Conservation (phyloP, 2,888 invertebrate genomes). For the Drosophila mayaguana region DNA sequence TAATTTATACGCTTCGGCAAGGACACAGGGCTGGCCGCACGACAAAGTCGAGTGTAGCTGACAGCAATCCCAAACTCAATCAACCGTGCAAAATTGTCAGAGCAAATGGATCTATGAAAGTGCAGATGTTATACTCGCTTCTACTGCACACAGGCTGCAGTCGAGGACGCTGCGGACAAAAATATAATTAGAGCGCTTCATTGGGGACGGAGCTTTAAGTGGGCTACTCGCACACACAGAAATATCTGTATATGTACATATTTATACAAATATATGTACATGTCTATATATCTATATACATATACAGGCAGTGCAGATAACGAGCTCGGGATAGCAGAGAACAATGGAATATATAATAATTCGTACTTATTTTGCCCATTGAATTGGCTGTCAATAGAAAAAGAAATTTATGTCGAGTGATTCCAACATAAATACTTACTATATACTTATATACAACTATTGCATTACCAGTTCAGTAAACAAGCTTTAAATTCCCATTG, state of each 20-base stretch:
- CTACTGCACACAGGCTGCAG: slow-evolving; percentile 1
- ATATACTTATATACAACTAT: not conserved
- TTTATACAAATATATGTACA: not conserved
- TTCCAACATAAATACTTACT: not conserved
- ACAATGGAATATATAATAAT: slow-evolving; percentile 47
- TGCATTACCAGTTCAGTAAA: not conserved
- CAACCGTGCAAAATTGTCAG: slow-evolving; percentile 56
- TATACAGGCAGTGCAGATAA: no score
- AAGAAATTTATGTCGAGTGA: slow-evolving; percentile 44
- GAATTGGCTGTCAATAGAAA: slow-evolving; percentile 51
- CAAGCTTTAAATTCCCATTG: not conserved
- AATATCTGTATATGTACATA: not conserved
- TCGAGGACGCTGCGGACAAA: slow-evolving; percentile 14
- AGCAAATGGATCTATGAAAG: slow-evolving; percentile 31
- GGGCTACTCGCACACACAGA: not conserved
- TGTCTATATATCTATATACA: not conserved
- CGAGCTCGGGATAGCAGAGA: slow-evolving; percentile 15
- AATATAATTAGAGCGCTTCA: slow-evolving; percentile 58
- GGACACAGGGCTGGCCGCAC: slow-evolving; percentile 21
- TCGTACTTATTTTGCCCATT: slow-evolving; percentile 53
- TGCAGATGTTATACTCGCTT: slow-evolving; percentile 8
- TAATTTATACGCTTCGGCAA: slow-evolving; percentile 54
- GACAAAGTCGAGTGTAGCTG: slow-evolving; percentile 33
- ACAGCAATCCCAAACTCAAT: slow-evolving; percentile 72
- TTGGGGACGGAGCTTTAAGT: slow-evolving; percentile 3